Conservation (phyloP, 2,888 invertebrate species). For the Falcaria lacertinaria region DNA sequence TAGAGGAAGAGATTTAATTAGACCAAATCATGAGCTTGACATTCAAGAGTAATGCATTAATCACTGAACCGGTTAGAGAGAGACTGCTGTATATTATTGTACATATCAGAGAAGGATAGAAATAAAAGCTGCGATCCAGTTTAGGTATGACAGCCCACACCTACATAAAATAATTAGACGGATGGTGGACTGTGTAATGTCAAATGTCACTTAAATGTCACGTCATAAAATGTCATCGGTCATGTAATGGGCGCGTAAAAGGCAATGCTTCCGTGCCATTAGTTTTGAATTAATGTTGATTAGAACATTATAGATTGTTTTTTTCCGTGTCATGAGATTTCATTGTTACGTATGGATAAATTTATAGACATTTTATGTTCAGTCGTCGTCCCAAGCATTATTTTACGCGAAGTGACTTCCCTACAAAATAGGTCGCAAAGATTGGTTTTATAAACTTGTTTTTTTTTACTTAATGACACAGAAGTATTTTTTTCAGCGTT, state of each 20-base stretch:
- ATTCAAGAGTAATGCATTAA: conserved; percentile 57
- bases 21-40: conserved; percentile 46
- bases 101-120: conserved; percentile 3
- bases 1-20: conserved; percentile 61
- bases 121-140: conserved; percentile 15
- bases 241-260: conserved; percentile 12
- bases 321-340: too few species aligned
- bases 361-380: too few species aligned
- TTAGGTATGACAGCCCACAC: conserved; percentile 59
- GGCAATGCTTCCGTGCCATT: conserved; percentile 1
- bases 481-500: too few species aligned
- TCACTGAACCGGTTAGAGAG: conserved; percentile 47
- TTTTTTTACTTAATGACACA: too few species aligned
- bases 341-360: too few species aligned
- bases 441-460: too few species aligned
- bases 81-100: conserved; percentile 41
- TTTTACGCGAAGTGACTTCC: too few species aligned
- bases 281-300: neutral
- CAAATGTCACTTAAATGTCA: conserved; percentile 75
- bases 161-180: conserved; percentile 70
- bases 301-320: neutral
- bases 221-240: conserved; percentile 36
- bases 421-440: too few species aligned
- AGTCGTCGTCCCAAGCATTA: too few species aligned
- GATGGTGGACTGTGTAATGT: conserved; percentile 60